Conservation (phyloP, 2,888 invertebrate species). For the Nasonovia ribisnigri region DNA sequence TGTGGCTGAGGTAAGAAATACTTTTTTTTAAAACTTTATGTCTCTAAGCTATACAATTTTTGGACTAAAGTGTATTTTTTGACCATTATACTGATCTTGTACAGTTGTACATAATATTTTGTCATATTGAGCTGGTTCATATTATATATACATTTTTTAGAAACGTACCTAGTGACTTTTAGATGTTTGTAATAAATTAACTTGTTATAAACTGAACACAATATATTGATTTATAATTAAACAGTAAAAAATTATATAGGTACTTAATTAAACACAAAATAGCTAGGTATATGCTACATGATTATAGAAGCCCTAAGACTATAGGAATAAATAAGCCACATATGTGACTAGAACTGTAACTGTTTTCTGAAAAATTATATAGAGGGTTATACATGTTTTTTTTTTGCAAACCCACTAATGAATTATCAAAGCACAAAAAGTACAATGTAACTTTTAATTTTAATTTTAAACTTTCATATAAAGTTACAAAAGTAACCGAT, state of each 20-base stretch:
- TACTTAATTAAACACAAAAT: not conserved
- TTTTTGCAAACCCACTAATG: too few relatives aligned
- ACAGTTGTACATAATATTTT: not conserved
- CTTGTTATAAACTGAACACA: not conserved
- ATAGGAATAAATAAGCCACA: not conserved
- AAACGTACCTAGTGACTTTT: not conserved
- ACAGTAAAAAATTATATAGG: not conserved
- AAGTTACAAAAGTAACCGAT: too few relatives aligned
- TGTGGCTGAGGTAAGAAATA: constrained; percentile 34
- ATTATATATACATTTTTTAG: not conserved
- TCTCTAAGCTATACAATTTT: not conserved
- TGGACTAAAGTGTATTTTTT: not conserved
- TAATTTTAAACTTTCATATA: too few relatives aligned
- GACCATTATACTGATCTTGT: not conserved
- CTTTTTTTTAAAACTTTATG: not conserved
- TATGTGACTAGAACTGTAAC: not conserved
- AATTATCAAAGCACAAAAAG: too few relatives aligned
- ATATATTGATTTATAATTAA: not conserved
- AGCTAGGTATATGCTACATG: not conserved
- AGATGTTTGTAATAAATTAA: not conserved
- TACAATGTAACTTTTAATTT: too few relatives aligned
- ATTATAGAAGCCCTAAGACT: not conserved
- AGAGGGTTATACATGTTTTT: too few relatives aligned
- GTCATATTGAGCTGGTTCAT: not conserved
- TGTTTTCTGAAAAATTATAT: too few relatives aligned